A percentile compares a stretch with the other conserved stretches of the same genome.
These are phyloP conservation scores for Strix uralensis DNA, from an alignment of 2,113 vertebrate species.

Conservation along the genomic window DNA sequence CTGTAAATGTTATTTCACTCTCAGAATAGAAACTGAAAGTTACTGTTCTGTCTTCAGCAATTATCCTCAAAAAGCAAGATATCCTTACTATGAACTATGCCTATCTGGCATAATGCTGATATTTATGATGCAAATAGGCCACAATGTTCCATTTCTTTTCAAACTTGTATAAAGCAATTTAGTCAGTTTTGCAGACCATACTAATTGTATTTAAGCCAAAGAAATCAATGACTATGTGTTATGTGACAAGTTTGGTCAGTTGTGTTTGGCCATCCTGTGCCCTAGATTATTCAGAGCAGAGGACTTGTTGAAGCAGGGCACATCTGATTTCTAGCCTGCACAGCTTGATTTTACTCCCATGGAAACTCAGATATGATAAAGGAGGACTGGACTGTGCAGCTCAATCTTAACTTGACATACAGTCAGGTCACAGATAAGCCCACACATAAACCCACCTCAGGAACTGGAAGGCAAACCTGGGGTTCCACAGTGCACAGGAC, in stretches of 20 bases:
- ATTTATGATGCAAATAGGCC: neutral
- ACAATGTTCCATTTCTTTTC: neutral
- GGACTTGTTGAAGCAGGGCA: neutral
- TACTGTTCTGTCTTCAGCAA: neutral
- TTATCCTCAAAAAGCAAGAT: neutral
- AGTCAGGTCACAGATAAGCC: neutral
- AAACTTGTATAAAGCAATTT: neutral
- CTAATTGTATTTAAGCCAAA: neutral
- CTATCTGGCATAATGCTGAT: neutral
- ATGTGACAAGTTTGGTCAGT: neutral
- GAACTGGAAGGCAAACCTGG: neutral
- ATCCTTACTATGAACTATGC: neutral
- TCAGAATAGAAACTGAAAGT: neutral
- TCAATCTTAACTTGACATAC: neutral
- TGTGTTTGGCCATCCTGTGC: neutral
- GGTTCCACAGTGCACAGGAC: neutral
- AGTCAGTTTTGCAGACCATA: neutral
- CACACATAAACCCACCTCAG: rapidly evolving
- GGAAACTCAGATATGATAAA: neutral
- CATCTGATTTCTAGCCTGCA: neutral
- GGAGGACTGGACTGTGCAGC: neutral
- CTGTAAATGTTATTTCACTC: neutral
- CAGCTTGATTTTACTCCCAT: neutral
- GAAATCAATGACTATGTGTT: neutral
- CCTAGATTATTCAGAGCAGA: neutral